Conservation (phyloP, 2,797 vertebrate genomes). For the Pangasius krempfi region DNA sequence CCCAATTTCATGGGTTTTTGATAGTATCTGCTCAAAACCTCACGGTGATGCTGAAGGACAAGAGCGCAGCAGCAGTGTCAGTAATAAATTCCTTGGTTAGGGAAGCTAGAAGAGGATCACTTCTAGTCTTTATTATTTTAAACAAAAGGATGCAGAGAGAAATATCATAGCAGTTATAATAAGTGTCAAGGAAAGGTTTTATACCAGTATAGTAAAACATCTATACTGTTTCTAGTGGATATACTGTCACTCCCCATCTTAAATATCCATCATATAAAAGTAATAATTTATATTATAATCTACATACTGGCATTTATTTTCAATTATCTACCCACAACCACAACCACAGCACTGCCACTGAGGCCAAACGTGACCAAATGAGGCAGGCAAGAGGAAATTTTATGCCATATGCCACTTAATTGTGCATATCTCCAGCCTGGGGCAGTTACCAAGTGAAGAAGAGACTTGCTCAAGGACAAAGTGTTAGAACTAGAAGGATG, state of each 20-base stretch:
- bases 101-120: neutral
- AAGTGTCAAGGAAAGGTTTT: neutral
- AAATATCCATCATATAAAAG: neutral
- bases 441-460: conserved; percentile 3
- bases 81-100: neutral
- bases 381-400: conserved; percentile 3
- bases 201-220: neutral
- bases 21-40: conserved; percentile 5
- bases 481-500: neutral
- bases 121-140: neutral
- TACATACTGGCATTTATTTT: neutral
- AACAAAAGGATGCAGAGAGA: neutral
- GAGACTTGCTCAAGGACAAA: conserved; percentile 23
- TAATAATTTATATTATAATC: neutral
- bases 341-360: neutral
- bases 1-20: conserved; percentile 27
- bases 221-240: neutral
- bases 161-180: neutral
- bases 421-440: conserved; percentile 25
- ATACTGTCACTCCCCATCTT: neutral
- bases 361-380: conserved; percentile 12
- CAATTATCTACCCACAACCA: neutral
- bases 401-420: conserved; percentile 27
- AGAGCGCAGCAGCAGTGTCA: neutral
- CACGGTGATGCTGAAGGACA: neutral